These are phyloP conservation scores for Drosophila phalerata DNA, from an alignment of 2,888 invertebrate genomes.

Conservation along the genomic window DNA sequence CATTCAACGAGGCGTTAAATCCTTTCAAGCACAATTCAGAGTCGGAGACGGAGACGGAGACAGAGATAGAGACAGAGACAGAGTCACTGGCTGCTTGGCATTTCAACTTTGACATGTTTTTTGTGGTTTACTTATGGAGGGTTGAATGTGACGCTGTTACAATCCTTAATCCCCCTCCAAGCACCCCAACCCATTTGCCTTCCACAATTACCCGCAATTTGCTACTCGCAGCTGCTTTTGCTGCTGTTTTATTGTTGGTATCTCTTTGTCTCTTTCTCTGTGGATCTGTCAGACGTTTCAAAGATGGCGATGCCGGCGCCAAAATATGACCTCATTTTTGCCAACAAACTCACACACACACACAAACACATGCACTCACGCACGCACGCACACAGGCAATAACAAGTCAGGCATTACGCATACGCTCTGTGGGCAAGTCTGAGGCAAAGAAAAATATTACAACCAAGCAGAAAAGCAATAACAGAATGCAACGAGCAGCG, in stretches of 20 bases:
- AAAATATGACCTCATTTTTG: slow-evolving; percentile 77
- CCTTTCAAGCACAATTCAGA: slow-evolving; percentile 39
- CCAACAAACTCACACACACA: slow-evolving; percentile 6
- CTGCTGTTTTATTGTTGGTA: slow-evolving; percentile 61
- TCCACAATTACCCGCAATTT: slow-evolving; percentile 49
- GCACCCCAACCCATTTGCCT: not conserved
- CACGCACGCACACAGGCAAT: slow-evolving; percentile 11
- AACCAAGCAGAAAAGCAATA: slow-evolving; percentile 33
- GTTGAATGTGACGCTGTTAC: slow-evolving; percentile 9
- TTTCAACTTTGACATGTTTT: slow-evolving; percentile 44
- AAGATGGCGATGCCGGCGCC: slow-evolving; percentile 63
- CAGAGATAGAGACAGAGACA: slow-evolving; percentile 9
- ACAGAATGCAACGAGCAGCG: slow-evolving; percentile 35
- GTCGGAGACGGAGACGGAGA: not conserved
- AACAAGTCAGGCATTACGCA: slow-evolving; percentile 59
- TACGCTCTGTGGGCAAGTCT: slow-evolving; percentile 50
- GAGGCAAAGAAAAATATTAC: slow-evolving; percentile 12
- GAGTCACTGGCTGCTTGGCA: slow-evolving; percentile 19
- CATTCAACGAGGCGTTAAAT: slow-evolving; percentile 72
- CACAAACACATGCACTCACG: slow-evolving; percentile 22
- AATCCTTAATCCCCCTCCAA: slow-evolving; percentile 16
- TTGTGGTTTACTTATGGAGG: slow-evolving; percentile 16
- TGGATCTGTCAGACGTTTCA: slow-evolving; percentile 38
- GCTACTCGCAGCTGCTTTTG: slow-evolving; percentile 36
- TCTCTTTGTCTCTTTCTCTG: slow-evolving; percentile 30